These are phyloP conservation scores for Buceros bicornis DNA, from an alignment of 2,797 vertebrate genomes.

Conservation along the genomic window DNA sequence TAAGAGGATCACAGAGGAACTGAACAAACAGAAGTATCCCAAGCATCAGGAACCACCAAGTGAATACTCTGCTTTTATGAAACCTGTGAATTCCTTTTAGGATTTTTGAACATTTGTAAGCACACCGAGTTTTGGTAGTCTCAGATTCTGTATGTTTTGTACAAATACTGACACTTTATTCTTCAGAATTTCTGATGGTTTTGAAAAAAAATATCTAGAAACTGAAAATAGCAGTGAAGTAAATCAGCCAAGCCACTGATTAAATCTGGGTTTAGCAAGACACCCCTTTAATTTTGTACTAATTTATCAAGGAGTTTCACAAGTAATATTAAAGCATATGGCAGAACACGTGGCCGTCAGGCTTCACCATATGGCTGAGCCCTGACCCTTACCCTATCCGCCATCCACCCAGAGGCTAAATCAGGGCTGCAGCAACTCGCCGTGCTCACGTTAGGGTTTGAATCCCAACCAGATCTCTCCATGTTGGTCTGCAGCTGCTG, in stretches of 20 bases:
- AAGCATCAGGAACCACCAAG: not conserved
- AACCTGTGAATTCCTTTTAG: not conserved
- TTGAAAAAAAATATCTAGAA: not conserved
- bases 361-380: not conserved
- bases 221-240: not conserved
- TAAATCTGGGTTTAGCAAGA: not conserved
- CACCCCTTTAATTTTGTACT: not conserved
- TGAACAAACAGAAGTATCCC: not conserved
- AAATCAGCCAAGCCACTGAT: not conserved
- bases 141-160: not conserved
- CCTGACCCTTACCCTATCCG: not conserved
- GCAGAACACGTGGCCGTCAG: not conserved
- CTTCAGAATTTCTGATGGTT: not conserved
- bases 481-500: not conserved
- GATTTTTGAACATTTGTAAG: not conserved
- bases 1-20: not conserved
- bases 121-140: not conserved
- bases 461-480: not conserved
- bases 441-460: not conserved
- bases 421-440: not conserved
- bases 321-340: not conserved
- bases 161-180: not conserved
- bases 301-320: not conserved
- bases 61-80: not conserved
- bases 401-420: not conserved